Evolutionary conservation across 53 echinoderm and acorn worm genomes (phyloP).

Genomic region (Arbacia lixula): DNA sequence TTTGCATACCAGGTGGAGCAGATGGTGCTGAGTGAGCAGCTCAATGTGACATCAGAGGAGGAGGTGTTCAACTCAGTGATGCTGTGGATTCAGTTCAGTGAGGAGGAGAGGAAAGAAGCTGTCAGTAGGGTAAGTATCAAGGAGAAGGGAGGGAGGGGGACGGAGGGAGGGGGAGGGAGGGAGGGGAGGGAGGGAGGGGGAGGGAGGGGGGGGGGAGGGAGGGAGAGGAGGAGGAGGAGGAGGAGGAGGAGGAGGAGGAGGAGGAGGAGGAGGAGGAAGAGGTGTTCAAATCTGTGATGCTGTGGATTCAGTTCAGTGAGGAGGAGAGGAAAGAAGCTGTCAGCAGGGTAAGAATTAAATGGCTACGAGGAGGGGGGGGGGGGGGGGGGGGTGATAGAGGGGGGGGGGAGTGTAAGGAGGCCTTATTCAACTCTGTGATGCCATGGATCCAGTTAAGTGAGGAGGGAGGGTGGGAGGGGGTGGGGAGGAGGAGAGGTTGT

Average conservation of each 20-base stretch:
- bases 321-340: constrained; percentile 48
- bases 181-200: too few relatives aligned
- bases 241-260: constrained; percentile 74
- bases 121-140: constrained; percentile 31
- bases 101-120: constrained; percentile 52
- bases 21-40: constrained; percentile 83
- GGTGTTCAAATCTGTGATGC: constrained; percentile 79
- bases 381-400: too few relatives aligned
- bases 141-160: too few relatives aligned
- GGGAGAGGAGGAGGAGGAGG: constrained; percentile 73
- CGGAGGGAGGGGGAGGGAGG: too few relatives aligned
- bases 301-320: constrained; percentile 73
- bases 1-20: constrained; percentile 91
- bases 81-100: constrained; percentile 71
- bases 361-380: too few relatives aligned
- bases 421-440: too few relatives aligned
- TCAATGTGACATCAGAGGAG: constrained; percentile 84
- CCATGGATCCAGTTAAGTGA: too few relatives aligned
- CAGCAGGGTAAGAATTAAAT: constrained; percentile 22
- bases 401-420: too few relatives aligned
- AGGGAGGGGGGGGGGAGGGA: too few relatives aligned
- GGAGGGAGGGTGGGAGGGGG: too few relatives aligned
- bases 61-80: constrained; percentile 85
- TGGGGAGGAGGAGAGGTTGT: too few relatives aligned
- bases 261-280: constrained; percentile 78